Evolutionary conservation across 2,888 invertebrate genomes (phyloP), one percentile per base, ranked within the genome.

Genomic region (Gortyna flavago): DNA sequence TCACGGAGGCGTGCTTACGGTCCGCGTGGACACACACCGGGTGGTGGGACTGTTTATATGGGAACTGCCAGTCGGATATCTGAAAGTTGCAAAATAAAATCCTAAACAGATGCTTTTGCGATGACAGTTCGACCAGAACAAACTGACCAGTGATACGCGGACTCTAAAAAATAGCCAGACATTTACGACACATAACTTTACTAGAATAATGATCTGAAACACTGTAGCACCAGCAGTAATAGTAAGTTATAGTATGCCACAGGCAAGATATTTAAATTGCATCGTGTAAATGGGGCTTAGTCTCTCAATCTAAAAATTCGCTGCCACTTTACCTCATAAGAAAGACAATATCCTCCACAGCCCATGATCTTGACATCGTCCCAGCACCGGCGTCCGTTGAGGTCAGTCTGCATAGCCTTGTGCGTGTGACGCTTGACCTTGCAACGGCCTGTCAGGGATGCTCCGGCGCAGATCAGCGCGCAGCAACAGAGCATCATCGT

Each of bases 41-140:
- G 93, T 99, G 99, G 89, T 97, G 97, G 0, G 98, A 98, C 83
- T 98, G 97, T 93, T 99, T 99, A 95, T 98, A 99, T 0, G 99
- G 99, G 92, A 99, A 98, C 92, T 98, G 97, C 98, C 98, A 99
- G 94, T 99, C 98, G 0, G 98, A 98, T 86, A 98, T 98, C 18
- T 69, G 35, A 65, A 69, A 69, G 35, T 41, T 8, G 4, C n/a
- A n/a, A n/a, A 35, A 35, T 21, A 35, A 32, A 48, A 29, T 25
- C 6, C 3, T 21, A 66, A 65, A n/a, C 51, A 51, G 16, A 38
- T 65, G 5, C 8, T n/a, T n/a, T n/a, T 18, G 18, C 18, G n/a
- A 41, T 41, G 38, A n/a, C 21, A 7, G 13, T 44, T 25, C 5
- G 25, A n/a, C 2, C 38, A n/a, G n/a, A n/a, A n/a, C n/a, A n/a